These are phyloP conservation scores for Himantopus leucocephalus DNA, from an alignment of 2,113 vertebrate genomes.

Conservation along the genomic window DNA sequence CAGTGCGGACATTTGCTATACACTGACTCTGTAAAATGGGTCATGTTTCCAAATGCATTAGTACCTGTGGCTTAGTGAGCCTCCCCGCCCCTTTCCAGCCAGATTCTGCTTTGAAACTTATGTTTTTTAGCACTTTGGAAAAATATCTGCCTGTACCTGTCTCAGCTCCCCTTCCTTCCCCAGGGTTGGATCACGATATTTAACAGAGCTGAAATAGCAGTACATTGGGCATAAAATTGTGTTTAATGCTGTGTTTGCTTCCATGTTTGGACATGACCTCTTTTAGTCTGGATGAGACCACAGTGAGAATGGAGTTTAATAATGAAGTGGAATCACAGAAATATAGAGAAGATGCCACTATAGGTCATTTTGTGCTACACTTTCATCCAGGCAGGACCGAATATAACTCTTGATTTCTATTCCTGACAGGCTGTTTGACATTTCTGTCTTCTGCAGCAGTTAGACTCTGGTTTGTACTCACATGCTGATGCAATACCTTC, in stretches of 20 bases:
- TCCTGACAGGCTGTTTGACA: conserved; percentile 28
- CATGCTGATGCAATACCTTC: conserved; percentile 8
- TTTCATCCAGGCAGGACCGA: neutral
- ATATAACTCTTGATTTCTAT: neutral
- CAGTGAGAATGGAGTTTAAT: neutral
- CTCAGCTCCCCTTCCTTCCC: neutral
- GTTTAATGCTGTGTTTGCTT: conserved; percentile 10
- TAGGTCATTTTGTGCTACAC: neutral
- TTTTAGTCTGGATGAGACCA: neutral
- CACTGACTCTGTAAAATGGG: neutral
- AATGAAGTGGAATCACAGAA: neutral
- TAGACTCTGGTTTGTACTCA: neutral
- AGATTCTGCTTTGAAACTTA: neutral
- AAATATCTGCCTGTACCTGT: neutral
- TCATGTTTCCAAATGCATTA: neutral
- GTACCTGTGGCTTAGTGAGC: neutral
- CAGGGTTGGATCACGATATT: neutral
- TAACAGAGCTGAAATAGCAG: neutral
- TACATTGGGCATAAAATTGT: neutral
- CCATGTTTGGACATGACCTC: neutral
- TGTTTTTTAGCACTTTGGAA: conserved; percentile 7
- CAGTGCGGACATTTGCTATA: neutral
- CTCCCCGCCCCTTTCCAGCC: neutral
- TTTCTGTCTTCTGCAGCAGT: conserved; percentile 23
- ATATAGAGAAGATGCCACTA: neutral